Evolutionary conservation across 1,140 invertebrate genomes (phyloP).

Genomic region (Stenopsyche tienmushanensis): DNA sequence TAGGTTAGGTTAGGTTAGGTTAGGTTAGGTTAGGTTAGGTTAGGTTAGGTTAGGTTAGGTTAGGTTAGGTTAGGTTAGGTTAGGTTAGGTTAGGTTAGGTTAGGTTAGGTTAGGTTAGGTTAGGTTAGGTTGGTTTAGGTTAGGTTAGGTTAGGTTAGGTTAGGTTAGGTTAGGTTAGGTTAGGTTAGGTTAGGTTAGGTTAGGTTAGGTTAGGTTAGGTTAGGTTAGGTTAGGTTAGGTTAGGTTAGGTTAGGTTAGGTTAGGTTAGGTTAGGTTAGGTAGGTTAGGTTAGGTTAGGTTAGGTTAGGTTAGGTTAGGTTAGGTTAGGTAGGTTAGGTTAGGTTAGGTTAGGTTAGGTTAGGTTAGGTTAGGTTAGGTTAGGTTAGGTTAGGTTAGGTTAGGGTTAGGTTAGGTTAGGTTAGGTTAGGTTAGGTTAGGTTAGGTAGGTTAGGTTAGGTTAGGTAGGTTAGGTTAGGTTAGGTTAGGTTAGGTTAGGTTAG

Average conservation of each 20-base stretch:
- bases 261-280: too few relatives aligned
- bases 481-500: slow-evolving; percentile 43
- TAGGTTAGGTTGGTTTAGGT: slow-evolving; percentile 11
- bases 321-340: slow-evolving; percentile 41
- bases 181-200: slow-evolving; percentile 26
- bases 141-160: slow-evolving; percentile 16
- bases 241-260: too few relatives aligned
- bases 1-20: slow-evolving; percentile 14
- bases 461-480: slow-evolving; percentile 44
- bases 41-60: slow-evolving; percentile 26
- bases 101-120: slow-evolving; percentile 13
- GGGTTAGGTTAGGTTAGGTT: slow-evolving; percentile 30
- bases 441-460: slow-evolving; percentile 43
- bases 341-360: slow-evolving; percentile 34
- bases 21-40: slow-evolving; percentile 18
- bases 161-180: slow-evolving; percentile 17
- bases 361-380: slow-evolving; percentile 43
- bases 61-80: slow-evolving; percentile 36
- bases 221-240: too few relatives aligned
- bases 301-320: too few relatives aligned
- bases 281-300: too few relatives aligned
- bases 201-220: too few relatives aligned
- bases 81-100: too few relatives aligned
- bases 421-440: slow-evolving; percentile 43
- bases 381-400: slow-evolving; percentile 42